Evolutionary conservation across 1,140 invertebrate genomes (phyloP).

Genomic region (Drosophila burlai): DNA sequence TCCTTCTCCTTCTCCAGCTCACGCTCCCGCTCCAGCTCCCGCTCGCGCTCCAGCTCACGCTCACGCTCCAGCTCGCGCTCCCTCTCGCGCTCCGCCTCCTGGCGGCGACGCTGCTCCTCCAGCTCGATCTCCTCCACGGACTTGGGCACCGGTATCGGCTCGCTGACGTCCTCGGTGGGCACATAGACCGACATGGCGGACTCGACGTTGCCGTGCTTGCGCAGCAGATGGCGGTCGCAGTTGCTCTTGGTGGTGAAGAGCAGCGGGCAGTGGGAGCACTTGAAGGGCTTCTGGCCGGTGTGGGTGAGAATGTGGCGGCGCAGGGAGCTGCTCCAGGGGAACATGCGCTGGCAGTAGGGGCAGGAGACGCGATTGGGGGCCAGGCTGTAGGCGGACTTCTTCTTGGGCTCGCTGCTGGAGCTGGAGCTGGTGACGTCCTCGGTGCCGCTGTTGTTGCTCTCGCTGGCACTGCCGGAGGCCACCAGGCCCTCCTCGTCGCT

Average conservation of each 20-base stretch:
- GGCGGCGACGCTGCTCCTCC: slow-evolving; percentile 72
- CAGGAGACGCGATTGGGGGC: slow-evolving; percentile 97
- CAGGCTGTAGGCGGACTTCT: slow-evolving; percentile 97
- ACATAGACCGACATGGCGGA: slow-evolving; percentile 83
- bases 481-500: slow-evolving; percentile 91
- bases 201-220: slow-evolving; percentile 91
- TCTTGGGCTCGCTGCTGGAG: slow-evolving; percentile 85
- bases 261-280: slow-evolving; percentile 95
- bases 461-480: slow-evolving; percentile 89
- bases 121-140: slow-evolving; percentile 82
- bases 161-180: slow-evolving; percentile 83
- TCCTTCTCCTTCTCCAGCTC: slow-evolving; percentile 52
- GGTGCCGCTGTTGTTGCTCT: slow-evolving; percentile 92
- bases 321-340: slow-evolving; percentile 98
- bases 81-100: slow-evolving; percentile 50
- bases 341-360: slow-evolving; percentile 95
- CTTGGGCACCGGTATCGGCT: slow-evolving; percentile 82
- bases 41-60: slow-evolving; percentile 20
- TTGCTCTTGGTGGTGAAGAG: slow-evolving; percentile 99
- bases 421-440: slow-evolving; percentile 87
- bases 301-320: slow-evolving; percentile 96
- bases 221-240: slow-evolving; percentile 95
- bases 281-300: slow-evolving; percentile 98
- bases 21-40: slow-evolving; percentile 40
- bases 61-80: slow-evolving; percentile 50